phyloP scores from a whole-genome alignment of 2,888 invertebrate genomes.

The Tortricodes alternella region DNA sequence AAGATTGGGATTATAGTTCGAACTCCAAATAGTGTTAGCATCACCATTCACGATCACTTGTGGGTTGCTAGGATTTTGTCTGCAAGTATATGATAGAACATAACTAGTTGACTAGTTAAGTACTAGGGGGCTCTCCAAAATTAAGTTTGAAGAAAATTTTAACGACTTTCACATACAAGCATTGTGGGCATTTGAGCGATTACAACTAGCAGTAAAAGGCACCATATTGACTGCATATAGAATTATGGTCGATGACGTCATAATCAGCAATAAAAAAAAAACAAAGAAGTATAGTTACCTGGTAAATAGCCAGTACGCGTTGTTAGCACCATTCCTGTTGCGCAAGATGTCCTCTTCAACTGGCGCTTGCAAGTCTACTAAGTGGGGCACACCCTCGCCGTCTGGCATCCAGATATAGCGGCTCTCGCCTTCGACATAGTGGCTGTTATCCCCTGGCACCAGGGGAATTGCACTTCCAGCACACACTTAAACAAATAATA shows the following conservation, averaged over 20 bases:
- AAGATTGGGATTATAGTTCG: constrained; percentile 45
- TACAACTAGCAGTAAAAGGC: too few species aligned
- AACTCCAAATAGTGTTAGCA: constrained; percentile 43
- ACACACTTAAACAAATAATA: constrained; percentile 12
- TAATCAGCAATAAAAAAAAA: too few species aligned
- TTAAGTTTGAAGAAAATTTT: neutral
- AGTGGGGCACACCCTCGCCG: constrained; percentile 39
- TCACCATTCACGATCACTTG: constrained; percentile 47
- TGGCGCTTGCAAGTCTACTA: constrained; percentile 43
- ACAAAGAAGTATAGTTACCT: constrained; percentile 33
- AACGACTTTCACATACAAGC: neutral
- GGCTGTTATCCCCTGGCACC: constrained; percentile 42
- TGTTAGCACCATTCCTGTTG: constrained; percentile 40
- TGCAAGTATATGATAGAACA: constrained; percentile 30
- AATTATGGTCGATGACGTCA: too few species aligned
- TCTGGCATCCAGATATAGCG: constrained; percentile 49
- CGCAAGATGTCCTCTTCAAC: constrained; percentile 23
- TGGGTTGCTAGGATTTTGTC: constrained; percentile 42
- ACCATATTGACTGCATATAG: too few species aligned
- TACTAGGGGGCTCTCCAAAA: too few species aligned
- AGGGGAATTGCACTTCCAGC: constrained; percentile 26
- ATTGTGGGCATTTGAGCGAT: too few species aligned
- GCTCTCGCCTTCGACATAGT: constrained; percentile 44
- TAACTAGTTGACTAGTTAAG: too few species aligned
- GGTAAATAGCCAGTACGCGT: constrained; percentile 45